Evolutionary conservation across 2,888 invertebrate genomes (phyloP), one percentile per base, ranked within the genome.

Genomic region (Drosophila niveifrons): DNA sequence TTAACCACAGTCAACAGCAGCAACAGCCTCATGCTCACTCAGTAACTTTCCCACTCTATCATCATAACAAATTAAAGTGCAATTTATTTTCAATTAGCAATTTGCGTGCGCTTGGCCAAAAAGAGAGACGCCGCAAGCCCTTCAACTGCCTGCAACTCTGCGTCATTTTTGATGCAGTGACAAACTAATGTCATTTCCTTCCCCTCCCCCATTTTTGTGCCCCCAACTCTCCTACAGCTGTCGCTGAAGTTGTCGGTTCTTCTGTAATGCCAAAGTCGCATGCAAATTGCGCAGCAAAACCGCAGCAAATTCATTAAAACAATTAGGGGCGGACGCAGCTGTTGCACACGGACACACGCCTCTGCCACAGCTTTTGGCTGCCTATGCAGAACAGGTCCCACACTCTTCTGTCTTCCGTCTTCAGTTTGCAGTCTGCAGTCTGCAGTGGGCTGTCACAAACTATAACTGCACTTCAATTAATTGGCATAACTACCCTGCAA

Each of bases 71-170:
- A 86, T 86, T 86, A 86, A 89, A 90, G 75, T 73, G 90, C 86
- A 86, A 86, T 90, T 86, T 90, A 90, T 75, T 90, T 86, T 86
- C 86, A 86, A 86, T 86, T 90, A 86, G 85, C 86, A 76, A 84
- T 89, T 86, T 86, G 89, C 89, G 82, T 90, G 89, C 64, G 36
- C 64, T 52, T 59, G 62, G 47, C 57, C 61, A 62, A 70, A 41
- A 65, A 55, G 43, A 41, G n/a, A 55, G 29, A 17, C n/a, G 63
- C 62, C 58, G 63, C 52, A 59, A 61, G 72, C 75, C 50, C 52
- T 43, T 34, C 53, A 66, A 55, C 61, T 61, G 48, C 36, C 11
- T 29, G 29, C 29, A 17, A 48, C 66, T 65, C 62, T 72, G 58
- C 69, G 66, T 70, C 68, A 66, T 31, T 80, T 66, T 78, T 78